These are phyloP conservation scores for Drosophila melanocephala DNA, from an alignment of 2,888 invertebrate species.

Conservation along the genomic window DNA sequence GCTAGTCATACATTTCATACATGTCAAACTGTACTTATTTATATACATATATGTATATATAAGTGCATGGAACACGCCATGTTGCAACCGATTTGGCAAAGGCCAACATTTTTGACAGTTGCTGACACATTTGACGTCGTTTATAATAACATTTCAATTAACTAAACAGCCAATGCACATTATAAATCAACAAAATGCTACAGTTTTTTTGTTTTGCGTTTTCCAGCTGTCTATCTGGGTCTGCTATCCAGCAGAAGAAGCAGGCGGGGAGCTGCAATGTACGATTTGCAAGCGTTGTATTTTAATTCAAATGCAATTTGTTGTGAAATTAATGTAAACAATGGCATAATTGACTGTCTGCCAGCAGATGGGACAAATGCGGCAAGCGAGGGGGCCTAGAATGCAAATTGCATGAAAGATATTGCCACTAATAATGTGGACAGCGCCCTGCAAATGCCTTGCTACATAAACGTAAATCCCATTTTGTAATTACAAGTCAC, in stretches of 20 bases:
- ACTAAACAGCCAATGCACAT: slow-evolving; percentile 43
- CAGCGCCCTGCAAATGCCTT: slow-evolving; percentile 24
- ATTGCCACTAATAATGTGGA: slow-evolving; percentile 46
- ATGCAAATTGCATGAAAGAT: slow-evolving; percentile 39
- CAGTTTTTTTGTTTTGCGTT: slow-evolving; percentile 18
- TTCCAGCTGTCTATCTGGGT: slow-evolving; percentile 4
- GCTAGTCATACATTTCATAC: too few relatives aligned
- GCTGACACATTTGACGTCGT: slow-evolving; percentile 43
- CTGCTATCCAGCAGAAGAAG: background rate
- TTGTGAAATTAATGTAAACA: slow-evolving; percentile 74
- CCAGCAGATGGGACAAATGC: slow-evolving; percentile 2
- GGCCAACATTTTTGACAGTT: slow-evolving; percentile 34
- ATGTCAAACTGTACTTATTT: background rate
- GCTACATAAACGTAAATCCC: slow-evolving; percentile 37
- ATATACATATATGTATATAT: background rate
- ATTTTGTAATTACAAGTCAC: slow-evolving; percentile 31
- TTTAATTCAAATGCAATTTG: slow-evolving; percentile 66
- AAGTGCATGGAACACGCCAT: slow-evolving; percentile 7
- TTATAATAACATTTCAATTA: slow-evolving; percentile 70
- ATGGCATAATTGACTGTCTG: slow-evolving; percentile 59
- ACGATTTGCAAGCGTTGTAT: slow-evolving; percentile 56
- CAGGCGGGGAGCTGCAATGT: background rate
- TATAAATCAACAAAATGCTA: slow-evolving; percentile 36
- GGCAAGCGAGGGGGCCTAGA: too few relatives aligned
- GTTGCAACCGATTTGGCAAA: slow-evolving; percentile 19